Conservation (phyloP, 2,113 vertebrate species). For the Chauna torquata region DNA sequence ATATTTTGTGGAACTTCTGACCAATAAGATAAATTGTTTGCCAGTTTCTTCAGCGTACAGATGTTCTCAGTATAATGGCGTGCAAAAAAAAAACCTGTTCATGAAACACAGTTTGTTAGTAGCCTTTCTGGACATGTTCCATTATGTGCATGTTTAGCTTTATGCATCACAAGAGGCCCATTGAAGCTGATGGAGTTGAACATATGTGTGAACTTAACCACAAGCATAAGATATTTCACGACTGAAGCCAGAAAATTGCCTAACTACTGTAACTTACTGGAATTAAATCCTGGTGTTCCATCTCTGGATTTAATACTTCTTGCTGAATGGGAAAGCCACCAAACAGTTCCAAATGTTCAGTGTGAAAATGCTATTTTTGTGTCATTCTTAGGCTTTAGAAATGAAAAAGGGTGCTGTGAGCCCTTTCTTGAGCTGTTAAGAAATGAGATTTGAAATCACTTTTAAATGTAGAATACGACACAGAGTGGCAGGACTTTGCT, state of each 20-base stretch:
- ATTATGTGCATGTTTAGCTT: not conserved
- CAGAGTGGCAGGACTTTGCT: not conserved
- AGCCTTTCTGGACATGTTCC: not conserved
- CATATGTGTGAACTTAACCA: conserved; percentile 6
- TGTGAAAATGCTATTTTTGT: not conserved
- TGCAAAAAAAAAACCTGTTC: not conserved
- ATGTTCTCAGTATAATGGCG: not conserved
- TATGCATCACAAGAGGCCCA: not conserved
- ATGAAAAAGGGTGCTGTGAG: not conserved
- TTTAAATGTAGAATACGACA: not conserved
- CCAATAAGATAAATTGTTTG: conserved; percentile 51
- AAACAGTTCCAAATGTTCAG: not conserved
- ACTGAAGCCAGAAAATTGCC: conserved; percentile 48
- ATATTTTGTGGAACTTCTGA: conserved; percentile 50
- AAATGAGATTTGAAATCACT: not conserved
- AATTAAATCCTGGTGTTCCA: not conserved
- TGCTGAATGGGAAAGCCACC: not conserved
- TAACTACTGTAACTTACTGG: conserved; percentile 13
- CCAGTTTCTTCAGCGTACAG: not conserved
- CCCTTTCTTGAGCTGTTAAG: not conserved
- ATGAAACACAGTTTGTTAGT: not conserved
- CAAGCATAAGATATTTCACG: not conserved
- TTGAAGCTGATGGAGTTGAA: not conserved
- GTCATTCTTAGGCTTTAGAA: not conserved
- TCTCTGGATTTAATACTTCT: not conserved